Conservation (phyloP, 2,797 vertebrate genomes). For the Denticeps clupeoides region DNA sequence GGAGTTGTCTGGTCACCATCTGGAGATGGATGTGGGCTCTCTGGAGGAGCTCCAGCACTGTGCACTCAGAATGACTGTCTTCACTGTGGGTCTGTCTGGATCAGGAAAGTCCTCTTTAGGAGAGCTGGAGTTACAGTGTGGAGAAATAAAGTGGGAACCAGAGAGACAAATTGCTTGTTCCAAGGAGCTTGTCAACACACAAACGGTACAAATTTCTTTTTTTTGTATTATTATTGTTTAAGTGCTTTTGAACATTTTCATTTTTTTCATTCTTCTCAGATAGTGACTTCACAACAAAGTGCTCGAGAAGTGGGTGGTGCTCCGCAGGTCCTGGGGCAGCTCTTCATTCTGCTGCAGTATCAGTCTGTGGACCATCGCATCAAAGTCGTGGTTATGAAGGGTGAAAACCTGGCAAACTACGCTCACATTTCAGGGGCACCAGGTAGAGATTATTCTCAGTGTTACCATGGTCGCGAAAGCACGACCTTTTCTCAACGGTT, state of each 20-base stretch:
- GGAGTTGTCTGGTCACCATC: slow-evolving; percentile 26
- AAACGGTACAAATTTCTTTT: too few species aligned
- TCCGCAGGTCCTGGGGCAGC: slow-evolving; percentile 39
- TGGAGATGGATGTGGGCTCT: slow-evolving; percentile 48
- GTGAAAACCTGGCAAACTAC: slow-evolving; percentile 44
- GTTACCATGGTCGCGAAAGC: too few species aligned
- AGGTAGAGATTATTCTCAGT: too few species aligned
- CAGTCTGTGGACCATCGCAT: slow-evolving; percentile 46
- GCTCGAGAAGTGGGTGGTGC: slow-evolving; percentile 10
- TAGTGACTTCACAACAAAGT: slow-evolving; percentile 43
- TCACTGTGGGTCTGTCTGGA: slow-evolving; percentile 31
- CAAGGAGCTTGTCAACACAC: slow-evolving; percentile 8
- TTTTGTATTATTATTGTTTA: too few species aligned
- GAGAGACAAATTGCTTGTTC: slow-evolving; percentile 43
- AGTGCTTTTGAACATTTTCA: too few species aligned
- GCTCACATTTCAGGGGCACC: slow-evolving; percentile 25
- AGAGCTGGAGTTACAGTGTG: slow-evolving; percentile 49
- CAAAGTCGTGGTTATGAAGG: slow-evolving; percentile 51
- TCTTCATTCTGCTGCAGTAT: slow-evolving; percentile 56
- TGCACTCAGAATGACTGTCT: slow-evolving; percentile 43
- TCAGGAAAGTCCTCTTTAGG: slow-evolving; percentile 42
- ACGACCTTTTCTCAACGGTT: too few species aligned
- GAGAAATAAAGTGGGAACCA: slow-evolving; percentile 45
- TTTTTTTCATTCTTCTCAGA: too few species aligned
- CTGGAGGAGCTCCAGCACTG: slow-evolving; percentile 49